Base-by-base conservation (phyloP, 2,888 invertebrate genomes). In the Ophion slaviceki region DNA sequence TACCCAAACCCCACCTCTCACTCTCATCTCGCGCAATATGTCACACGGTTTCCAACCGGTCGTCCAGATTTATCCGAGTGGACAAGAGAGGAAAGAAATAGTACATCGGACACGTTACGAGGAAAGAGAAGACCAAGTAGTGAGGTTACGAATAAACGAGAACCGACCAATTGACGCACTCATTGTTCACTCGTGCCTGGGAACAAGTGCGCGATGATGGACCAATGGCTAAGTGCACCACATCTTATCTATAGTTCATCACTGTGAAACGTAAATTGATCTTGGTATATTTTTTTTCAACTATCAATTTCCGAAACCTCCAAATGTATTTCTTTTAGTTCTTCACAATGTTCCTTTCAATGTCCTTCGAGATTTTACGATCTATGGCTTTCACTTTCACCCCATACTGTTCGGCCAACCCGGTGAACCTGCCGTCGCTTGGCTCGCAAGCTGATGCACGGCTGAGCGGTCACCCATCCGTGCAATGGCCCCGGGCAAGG, bases 1-100 rank as follows among this genome's bases (percentile, higher is more conserved):
- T 32, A 70, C 67, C 59, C 24, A 72, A 72, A 74, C 72, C 81
- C 82, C 80, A 82, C 84, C 86, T 82, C 86, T 81, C 84, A 70
- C 87, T 86, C 84, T 84, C 82, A 57, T 82, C 86, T 87, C 89
- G 87, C 87, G 87, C 87, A 86, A 75, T 75, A 64, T 64, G 64
- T 75, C 47, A 40, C 24, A 36, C n/a, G 32, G 45, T 88, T 86
- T 87, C 87, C 88, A 89, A 87, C 80, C 82, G 14, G 84, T 71
- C 87, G 87, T 89, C 87, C 80, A 86, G 62, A 71, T 74, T 76
- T 75, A 64, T 76, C 59, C 40, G 32, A 72, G 64, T 40, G 24
- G 53, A 71, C 61, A 45, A 67, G 67, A 72, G 79, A n/a, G n/a
- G 53, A 66, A 47, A 76, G 66, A 70, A 45, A 70, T 53, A 53